Evolutionary conservation across 2,888 invertebrate genomes (phyloP), one percentile per base, ranked within the genome.

Genomic region (Falcaria lacertinaria): DNA sequence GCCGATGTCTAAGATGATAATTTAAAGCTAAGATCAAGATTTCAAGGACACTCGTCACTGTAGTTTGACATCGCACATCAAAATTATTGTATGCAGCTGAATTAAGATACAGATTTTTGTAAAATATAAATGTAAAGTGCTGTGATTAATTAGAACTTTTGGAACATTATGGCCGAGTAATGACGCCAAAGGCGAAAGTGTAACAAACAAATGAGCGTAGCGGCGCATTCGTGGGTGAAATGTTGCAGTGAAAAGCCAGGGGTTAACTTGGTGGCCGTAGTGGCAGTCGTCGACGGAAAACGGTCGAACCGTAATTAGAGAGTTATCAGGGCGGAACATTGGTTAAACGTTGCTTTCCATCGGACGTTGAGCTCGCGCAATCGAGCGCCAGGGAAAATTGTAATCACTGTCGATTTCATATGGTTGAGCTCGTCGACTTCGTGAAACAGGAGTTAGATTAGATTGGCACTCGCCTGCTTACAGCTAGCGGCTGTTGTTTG

Each of bases 361-460:
- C 89, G 86, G 82, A 84, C 86, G 75, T 85, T 86, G 87, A 83
- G 84, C 80, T 73, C 75, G 83, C 80, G 82, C 84, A 80, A 80
- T 70, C 71, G 70, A 71, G 77, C 79, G 79, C 77, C 79, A 83
- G 86, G 87, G 88, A 85, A 88, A 88, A 85, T 87, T 80, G 85
- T 82, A 87, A 87, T 85, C 87, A 89, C 88, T 89, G 84, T 88
- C 87, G 86, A 86, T 89, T 89, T 88, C 87, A 78, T 84, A 80
- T 69, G 70, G 72, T 76, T 69, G 78, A 74, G 74, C 75, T 74
- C 64, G 63, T 68, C 77, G 75, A 77, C 68, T 76, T 74, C 67
- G 69, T 74, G 71, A 73, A 70, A 65, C 67, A 71, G 64, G 70
- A 28, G 28, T 28, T 25, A 25, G 28, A 11, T 28, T 11, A 19